A percentile compares a stretch with the other conserved stretches of the same genome.
phyloP scores from a whole-genome alignment of 1,140 invertebrate genomes.

The Drosophila insularis region DNA sequence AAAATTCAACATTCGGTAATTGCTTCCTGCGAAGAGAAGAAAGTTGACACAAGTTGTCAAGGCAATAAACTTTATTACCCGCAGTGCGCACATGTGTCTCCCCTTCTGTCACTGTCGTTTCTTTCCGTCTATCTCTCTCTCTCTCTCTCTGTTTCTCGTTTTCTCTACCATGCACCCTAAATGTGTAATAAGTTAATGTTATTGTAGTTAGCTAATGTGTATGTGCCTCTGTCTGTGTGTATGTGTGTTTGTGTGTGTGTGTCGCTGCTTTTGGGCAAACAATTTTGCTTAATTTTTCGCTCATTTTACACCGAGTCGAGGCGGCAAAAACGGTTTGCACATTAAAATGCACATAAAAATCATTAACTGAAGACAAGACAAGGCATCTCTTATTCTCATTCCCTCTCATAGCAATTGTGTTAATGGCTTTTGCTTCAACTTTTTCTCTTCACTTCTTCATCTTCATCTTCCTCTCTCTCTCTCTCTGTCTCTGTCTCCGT shows the following conservation, averaged over 20 bases:
- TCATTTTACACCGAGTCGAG: constrained; percentile 32
- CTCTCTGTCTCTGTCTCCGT: background rate
- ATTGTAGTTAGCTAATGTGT: constrained; percentile 43
- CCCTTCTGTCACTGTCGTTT: background rate
- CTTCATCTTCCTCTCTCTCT: background rate
- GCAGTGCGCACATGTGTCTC: constrained; percentile 44
- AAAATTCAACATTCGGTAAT: constrained; percentile 8
- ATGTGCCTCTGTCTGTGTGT: constrained; percentile 33
- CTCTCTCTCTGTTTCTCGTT: background rate
- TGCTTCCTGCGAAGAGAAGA: constrained; percentile 2
- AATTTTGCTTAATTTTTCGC: constrained; percentile 44
- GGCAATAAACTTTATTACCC: constrained; percentile 55
- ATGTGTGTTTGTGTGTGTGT: constrained; percentile 19
- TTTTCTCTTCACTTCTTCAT: constrained; percentile 1
- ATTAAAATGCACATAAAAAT: constrained; percentile 64
- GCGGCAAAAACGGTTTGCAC: constrained; percentile 45
- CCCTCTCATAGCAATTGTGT: constrained; percentile 42
- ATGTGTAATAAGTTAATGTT: constrained; percentile 34
- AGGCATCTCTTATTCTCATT: constrained; percentile 18
- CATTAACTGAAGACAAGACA: constrained; percentile 45
- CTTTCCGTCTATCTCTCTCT: background rate
- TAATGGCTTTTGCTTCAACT: constrained; percentile 42
- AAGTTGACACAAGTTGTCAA: constrained; percentile 50
- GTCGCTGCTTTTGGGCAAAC: constrained; percentile 12
- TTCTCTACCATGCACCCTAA: background rate